Evolutionary conservation across 2,113 vertebrate genomes (phyloP).

Genomic region (Carollia perspicillata): DNA sequence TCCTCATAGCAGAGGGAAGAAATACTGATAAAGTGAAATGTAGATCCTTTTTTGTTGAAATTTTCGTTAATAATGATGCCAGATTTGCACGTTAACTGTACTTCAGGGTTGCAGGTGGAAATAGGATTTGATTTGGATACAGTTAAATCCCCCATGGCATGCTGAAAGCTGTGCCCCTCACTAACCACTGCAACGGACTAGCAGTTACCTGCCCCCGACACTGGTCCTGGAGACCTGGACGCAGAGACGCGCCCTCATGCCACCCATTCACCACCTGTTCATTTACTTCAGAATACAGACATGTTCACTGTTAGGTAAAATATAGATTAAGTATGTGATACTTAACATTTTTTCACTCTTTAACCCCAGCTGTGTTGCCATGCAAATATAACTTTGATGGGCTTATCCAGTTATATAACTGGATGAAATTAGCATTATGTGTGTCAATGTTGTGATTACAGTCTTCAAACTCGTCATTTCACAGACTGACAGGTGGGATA

Average conservation of each 20-base stretch:
- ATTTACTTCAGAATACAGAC: background rate
- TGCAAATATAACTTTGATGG: background rate
- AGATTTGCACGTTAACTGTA: background rate
- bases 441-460: slow-evolving; percentile 38
- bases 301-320: background rate
- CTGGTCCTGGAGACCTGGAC: background rate
- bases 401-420: slow-evolving; percentile 1
- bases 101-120: background rate
- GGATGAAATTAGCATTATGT: slow-evolving; percentile 1
- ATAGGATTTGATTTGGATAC: background rate
- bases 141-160: background rate
- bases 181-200: background rate
- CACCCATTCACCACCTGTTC: background rate
- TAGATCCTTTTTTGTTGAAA: background rate
- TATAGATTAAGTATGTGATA: background rate
- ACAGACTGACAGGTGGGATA: background rate
- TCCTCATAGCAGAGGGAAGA: background rate
- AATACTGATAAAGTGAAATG: slow-evolving; percentile 21
- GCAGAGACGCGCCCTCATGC: background rate
- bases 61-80: background rate
- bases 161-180: background rate
- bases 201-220: background rate
- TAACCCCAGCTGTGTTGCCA: background rate
- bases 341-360: background rate
- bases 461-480: background rate